These are phyloP conservation scores for Cephalopterus ornatus DNA, from an alignment of 2,113 vertebrate genomes.

Conservation along the genomic window DNA sequence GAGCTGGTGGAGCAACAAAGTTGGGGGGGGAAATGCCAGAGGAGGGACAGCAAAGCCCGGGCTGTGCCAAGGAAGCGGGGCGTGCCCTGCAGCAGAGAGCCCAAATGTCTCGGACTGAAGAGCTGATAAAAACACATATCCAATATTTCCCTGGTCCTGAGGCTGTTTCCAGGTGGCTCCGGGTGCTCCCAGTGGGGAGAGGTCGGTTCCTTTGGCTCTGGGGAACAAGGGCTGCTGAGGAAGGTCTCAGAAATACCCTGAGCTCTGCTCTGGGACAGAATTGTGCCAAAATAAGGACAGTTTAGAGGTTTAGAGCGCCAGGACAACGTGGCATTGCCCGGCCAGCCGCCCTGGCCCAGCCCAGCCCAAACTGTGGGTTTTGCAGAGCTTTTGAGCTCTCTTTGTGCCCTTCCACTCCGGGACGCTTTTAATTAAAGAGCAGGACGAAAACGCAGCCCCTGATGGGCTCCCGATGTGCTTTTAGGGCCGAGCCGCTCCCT, in stretches of 20 bases:
- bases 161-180: not conserved
- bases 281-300: fast-evolving
- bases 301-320: fast-evolving
- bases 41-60: too few species aligned
- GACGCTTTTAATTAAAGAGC: not conserved
- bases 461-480: not conserved
- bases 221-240: not conserved
- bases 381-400: not conserved
- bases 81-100: not conserved
- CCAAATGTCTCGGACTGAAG: not conserved
- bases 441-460: not conserved
- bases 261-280: fast-evolving
- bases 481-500: not conserved
- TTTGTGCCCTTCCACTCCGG: not conserved
- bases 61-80: fast-evolving
- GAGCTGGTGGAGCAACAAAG: not conserved
- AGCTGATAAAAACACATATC: not conserved
- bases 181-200: not conserved
- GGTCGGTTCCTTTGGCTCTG: not conserved
- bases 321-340: not conserved
- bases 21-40: fast-evolving
- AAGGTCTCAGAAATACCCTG: not conserved
- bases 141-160: not conserved
- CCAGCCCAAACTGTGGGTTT: not conserved
- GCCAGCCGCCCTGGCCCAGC: fast-evolving